Evolutionary conservation across 2,888 invertebrate species (phyloP), one percentile per base, ranked within the genome.

Genomic region (Phragmatobia fuliginosa): DNA sequence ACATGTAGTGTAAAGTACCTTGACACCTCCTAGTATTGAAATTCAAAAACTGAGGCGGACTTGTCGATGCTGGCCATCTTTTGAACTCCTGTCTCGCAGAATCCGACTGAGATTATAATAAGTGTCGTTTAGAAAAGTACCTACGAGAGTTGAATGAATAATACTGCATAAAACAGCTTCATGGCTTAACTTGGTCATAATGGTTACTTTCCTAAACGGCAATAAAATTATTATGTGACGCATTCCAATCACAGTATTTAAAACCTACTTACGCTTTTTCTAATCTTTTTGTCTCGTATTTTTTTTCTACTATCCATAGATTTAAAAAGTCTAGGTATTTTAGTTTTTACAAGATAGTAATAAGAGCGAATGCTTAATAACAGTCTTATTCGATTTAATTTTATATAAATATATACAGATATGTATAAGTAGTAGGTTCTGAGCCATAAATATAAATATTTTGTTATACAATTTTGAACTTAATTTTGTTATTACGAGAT

Each of bases 171-270:
- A 32, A 25, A 61, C 69, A 38, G 73, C 68, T 75, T 67, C 5
- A 60, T 60, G 41, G 75, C 75, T 75, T 78, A n/a, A 21, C 58
- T n/a, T n/a, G 56, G 65, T 52, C 56, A 63, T 45, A 3, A 21
- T n/a, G 14, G 33, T 33, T 31, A 61, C 36, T 45, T 70, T 73
- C 73, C 71, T 67, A 11, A 78, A 76, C 72, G 68, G 70, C 71
- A 74, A 59, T 49, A n/a, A 49, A n/a, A 49, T 74, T 64, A 33
- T 85, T 83, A 80, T 87, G 88, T 85, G 86, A 92, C 91, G 93
- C 94, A 94, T 94, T 94, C 94, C 94, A 94, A 91, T 87, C 87
- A 88, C 88, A 92, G 92, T 92, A 92, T 92, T 92, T 90, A 83
- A 84, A 81, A 56, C 74, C 73, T 76, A 78, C 70, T 88, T 91